Evolutionary conservation across 2,113 vertebrate genomes (phyloP).

Genomic region (Bambusicola thoracicus): DNA sequence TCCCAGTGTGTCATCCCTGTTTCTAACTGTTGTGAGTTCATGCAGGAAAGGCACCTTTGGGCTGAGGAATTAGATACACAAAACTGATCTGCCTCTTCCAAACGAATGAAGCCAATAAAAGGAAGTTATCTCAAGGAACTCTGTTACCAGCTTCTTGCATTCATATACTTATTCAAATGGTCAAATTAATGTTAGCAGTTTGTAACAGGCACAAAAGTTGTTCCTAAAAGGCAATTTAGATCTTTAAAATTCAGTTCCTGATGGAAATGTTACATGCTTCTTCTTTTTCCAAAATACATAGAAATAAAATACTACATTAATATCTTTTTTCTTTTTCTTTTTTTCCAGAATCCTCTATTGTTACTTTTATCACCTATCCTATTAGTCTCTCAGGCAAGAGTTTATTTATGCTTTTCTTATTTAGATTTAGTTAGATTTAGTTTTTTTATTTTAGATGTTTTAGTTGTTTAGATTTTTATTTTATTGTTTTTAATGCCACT

Average conservation of each 20-base stretch:
- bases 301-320: not conserved
- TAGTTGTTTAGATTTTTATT: conserved; percentile 4
- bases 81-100: not conserved
- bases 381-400: conserved; percentile 71
- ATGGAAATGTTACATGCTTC: not conserved
- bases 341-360: conserved; percentile 43
- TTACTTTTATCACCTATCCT: conserved; percentile 61
- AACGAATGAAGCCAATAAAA: not conserved
- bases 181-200: not conserved
- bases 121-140: not conserved
- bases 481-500: not conserved
- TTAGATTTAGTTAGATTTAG: conserved; percentile 29
- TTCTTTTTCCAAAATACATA: not conserved
- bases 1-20: not conserved
- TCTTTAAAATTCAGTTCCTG: not conserved
- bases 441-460: not conserved
- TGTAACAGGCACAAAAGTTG: not conserved
- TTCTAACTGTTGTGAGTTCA: not conserved
- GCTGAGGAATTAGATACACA: not conserved
- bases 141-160: not conserved
- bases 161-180: not conserved
- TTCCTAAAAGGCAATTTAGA: not conserved
- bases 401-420: conserved; percentile 41
- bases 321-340: not conserved
- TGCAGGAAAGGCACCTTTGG: not conserved